Base-by-base conservation (phyloP, 1,140 invertebrate genomes). In the Pseudomyrmex gracilis region DNA sequence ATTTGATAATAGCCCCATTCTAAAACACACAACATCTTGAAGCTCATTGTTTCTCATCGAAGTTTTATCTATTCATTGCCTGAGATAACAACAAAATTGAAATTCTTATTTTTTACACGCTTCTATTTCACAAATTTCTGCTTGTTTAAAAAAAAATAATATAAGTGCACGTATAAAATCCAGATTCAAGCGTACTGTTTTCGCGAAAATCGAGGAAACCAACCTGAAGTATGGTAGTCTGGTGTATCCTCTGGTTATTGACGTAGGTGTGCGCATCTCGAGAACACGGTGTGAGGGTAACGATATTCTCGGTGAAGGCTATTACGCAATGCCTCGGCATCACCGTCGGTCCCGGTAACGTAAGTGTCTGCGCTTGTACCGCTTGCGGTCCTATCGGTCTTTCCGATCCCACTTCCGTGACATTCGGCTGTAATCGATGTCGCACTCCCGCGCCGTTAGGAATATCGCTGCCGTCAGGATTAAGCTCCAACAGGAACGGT, bases 301-400 rank as follows among this genome's bases (percentile, higher is more conserved):
- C 98, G 57, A 99, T 97, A 85, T 95, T 95, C 83, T 98, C 97
- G 15, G 97, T 97, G 89, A 98, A 96, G 60, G 98, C 97, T 73
- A 99, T 97, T 68, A 99, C 98, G 94, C 98, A 99, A 93, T 99
- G 99, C 49, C 98, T 95, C 0, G 98, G 97, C 95, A 98, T 97
- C 67, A 99, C 97, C 84, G 97, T 97, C 24, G 97, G 97, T 53
- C 97, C 97, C 87, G 96, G 96, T 49, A 97, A 93, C 7, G 90
- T 94, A 0, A 94, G 76, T 51, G 93, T 93, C 89, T 95, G 89
- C 64, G 94, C 87, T 91, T 95, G 93, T 89, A 95, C 85, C 93
- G 93, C 92, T 70, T 94, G 94, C 1, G 93, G 93, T 82, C 95
- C 92, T 87, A 95, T 90, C 71, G 93, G 88, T 82, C 95, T 94